A percentile compares a stretch with the other conserved stretches of the same genome.
Conservation (phyloP, 2,797 vertebrate species). For the Hirundo rustica region DNA sequence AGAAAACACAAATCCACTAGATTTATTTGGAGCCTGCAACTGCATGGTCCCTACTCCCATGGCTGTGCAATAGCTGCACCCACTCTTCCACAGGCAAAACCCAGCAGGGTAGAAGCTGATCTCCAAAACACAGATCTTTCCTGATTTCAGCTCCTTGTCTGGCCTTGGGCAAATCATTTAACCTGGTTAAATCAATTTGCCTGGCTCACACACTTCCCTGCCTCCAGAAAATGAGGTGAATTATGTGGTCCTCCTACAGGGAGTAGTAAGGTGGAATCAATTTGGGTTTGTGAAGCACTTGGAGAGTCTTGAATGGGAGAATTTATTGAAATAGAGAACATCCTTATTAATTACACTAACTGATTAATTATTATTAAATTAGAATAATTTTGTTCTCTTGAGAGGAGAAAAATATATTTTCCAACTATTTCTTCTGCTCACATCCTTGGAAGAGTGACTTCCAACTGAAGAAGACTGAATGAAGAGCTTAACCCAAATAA, state of each 20-base stretch:
- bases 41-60: background rate
- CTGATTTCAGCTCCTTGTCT: background rate
- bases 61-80: background rate
- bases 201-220: background rate
- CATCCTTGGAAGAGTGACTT: constrained; percentile 24
- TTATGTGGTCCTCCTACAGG: background rate
- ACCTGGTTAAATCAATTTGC: background rate
- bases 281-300: background rate
- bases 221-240: background rate
- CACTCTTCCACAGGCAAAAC: background rate
- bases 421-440: constrained; percentile 14
- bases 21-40: background rate
- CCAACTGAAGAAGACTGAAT: constrained; percentile 18
- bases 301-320: background rate
- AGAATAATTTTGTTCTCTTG: constrained; percentile 11
- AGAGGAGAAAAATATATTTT: constrained; percentile 10
- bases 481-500: constrained; percentile 70
- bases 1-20: background rate
- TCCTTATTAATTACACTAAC: constrained; percentile 1
- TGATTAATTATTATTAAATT: constrained; percentile 50
- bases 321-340: background rate
- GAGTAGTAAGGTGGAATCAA: background rate
- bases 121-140: background rate
- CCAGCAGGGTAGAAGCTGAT: background rate
- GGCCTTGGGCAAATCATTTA: background rate